Evolutionary conservation across 2,888 invertebrate genomes (phyloP).

Genomic region (Rhagonycha fulva): DNA sequence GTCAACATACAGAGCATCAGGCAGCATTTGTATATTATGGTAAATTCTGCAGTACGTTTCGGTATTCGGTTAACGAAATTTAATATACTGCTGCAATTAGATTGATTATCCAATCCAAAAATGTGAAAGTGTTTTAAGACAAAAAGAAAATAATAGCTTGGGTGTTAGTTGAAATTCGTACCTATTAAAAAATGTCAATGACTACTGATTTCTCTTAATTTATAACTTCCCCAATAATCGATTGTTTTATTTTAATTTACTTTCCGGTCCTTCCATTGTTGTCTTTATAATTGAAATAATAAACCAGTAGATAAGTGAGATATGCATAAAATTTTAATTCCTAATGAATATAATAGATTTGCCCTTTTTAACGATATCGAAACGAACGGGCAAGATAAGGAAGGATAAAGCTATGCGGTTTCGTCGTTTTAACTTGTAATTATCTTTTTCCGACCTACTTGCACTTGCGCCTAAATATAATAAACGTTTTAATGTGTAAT

Average conservation of each 20-base stretch:
- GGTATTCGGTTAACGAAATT: not conserved
- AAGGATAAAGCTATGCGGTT: not conserved
- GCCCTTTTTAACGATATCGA: not conserved
- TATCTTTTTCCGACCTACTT: conserved; percentile 7
- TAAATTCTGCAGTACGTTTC: not conserved
- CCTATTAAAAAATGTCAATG: not conserved
- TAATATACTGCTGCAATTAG: not conserved
- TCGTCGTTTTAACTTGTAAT: conserved; percentile 4
- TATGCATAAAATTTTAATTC: conserved; percentile 11
- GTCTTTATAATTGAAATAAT: conserved; percentile 3
- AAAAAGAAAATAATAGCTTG: not conserved
- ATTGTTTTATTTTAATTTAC: conserved; percentile 17
- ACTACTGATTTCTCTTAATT: conserved; percentile 1
- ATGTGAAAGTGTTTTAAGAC: not conserved
- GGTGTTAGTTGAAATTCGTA: not conserved
- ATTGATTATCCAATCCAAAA: not conserved
- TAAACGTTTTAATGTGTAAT: conserved; percentile 8
- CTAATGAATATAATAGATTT: not conserved
- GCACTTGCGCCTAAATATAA: conserved; percentile 3
- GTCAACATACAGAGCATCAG: not conserved
- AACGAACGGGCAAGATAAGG: not conserved
- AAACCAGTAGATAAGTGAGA: conserved; percentile 7
- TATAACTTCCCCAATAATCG: conserved; percentile 6
- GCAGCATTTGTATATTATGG: not conserved
- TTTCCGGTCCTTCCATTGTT: conserved; percentile 15